Evolutionary conservation across 2,888 invertebrate genomes (phyloP), one percentile per base, ranked within the genome.

Genomic region (Dryococelus australis): DNA sequence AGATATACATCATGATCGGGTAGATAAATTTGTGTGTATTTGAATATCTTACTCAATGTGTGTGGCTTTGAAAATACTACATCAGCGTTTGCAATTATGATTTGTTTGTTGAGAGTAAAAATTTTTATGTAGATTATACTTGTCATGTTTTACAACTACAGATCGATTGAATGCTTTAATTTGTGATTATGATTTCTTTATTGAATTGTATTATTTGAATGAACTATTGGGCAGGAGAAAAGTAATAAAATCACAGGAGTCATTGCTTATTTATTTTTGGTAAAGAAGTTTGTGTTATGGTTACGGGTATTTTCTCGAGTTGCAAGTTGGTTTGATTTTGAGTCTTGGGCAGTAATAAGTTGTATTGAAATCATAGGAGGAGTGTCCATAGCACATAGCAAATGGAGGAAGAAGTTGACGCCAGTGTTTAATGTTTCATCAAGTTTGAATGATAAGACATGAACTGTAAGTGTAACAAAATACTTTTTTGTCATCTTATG

Each of bases 271-370:
- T 65, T 65, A 16, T 65, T 65, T 65, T 65, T 65, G 51, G 65
- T 65, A 9, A 65, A 65, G 13, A 47, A 5, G 47, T 47, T 47
- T 47, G 47, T 47, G 65, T 65, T 65, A 65, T 65, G 65, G 65
- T 65, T 65, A 16, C 10, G 65, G 65, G 65, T 65, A 8, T n/a
- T 65, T 65, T 65, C 16, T 65, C 8, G n/a, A 65, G 20, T 65
- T 65, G 65, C 20, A 24, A 65, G n/a, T 43, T 84, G 89, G 89
- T 89, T 89, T 89, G 87, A 88, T 89, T 89, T 89, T 89, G 89
- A 89, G 89, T 89, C 89, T 89, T 89, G 88, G 80, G 84, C 53
- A 87, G 84, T 87, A 87, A 86, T 87, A 84, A 88, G 86, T 86
- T 84, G 86, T 87, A 47, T 47, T 87, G 86, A 83, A 43, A 86